These are phyloP conservation scores for Cuniculus paca DNA, from an alignment of 2,797 vertebrate species.

Conservation along the genomic window DNA sequence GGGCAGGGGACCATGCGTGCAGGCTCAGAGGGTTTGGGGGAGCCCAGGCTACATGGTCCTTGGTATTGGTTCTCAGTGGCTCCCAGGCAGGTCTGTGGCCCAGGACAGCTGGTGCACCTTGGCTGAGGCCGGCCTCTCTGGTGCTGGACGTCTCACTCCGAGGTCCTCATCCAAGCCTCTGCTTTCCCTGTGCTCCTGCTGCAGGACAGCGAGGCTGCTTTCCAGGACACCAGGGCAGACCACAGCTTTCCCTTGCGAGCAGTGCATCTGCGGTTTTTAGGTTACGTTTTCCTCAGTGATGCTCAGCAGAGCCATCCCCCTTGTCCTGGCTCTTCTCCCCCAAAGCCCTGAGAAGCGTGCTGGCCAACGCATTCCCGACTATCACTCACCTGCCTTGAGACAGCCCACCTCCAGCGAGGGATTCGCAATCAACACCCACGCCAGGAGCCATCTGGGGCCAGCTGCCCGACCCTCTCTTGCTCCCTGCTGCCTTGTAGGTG, in stretches of 20 bases:
- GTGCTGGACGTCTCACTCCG: too few species aligned
- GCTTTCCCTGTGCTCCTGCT: neutral
- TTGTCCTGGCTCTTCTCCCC: neutral
- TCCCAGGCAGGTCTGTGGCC: neutral
- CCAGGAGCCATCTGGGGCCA: neutral
- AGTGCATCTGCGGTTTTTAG: neutral
- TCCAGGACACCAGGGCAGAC: neutral
- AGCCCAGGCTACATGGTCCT: rapidly evolving
- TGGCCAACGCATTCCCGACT: too few species aligned
- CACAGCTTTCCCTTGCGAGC: neutral
- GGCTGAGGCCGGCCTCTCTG: neutral
- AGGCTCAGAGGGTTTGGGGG: neutral
- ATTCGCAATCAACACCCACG: neutral
- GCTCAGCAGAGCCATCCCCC: neutral
- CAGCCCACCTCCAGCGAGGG: neutral
- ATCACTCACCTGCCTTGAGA: neutral
- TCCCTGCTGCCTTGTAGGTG: too few species aligned
- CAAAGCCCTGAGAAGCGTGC: neutral
- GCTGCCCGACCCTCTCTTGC: neutral
- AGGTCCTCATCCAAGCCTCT: neutral
- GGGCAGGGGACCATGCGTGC: neutral
- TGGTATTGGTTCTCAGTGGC: too few species aligned
- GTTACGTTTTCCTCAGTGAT: neutral
- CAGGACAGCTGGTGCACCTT: neutral
- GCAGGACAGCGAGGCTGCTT: neutral